Conservation (phyloP, 2,797 vertebrate genomes). For the Malacoraja senta region DNA sequence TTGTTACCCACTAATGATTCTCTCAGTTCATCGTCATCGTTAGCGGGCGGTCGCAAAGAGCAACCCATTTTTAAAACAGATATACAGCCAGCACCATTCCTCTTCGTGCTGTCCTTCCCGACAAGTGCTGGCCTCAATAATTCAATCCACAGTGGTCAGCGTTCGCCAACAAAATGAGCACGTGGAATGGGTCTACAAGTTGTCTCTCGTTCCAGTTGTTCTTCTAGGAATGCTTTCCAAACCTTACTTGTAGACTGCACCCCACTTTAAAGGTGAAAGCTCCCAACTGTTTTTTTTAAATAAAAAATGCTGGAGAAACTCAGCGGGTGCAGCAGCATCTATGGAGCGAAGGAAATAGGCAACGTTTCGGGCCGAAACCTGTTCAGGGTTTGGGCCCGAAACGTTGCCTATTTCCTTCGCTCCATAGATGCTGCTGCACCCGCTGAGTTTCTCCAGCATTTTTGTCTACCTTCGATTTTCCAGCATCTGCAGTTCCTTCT, state of each 20-base stretch:
- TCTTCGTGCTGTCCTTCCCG: conserved; percentile 42
- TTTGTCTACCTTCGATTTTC: too few relatives aligned
- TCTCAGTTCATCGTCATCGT: conserved; percentile 39
- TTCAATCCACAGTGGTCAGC: conserved; percentile 54
- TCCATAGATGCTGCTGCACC: too few relatives aligned
- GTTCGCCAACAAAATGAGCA: conserved; percentile 40
- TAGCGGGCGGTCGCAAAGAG: conserved; percentile 38
- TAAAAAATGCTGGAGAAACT: too few relatives aligned
- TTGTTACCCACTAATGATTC: conserved; percentile 47
- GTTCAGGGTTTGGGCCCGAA: too few relatives aligned
- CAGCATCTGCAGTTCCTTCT: too few relatives aligned
- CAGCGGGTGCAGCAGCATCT: too few relatives aligned
- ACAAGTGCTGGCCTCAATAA: conserved; percentile 37
- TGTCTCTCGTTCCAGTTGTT: background rate
- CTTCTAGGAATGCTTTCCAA: background rate
- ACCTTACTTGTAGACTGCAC: background rate
- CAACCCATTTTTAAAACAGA: conserved; percentile 36
- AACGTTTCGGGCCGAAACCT: too few relatives aligned
- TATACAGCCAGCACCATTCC: background rate
- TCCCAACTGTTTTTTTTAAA: too few relatives aligned
- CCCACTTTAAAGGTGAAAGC: too few relatives aligned
- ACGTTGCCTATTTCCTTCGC: too few relatives aligned
- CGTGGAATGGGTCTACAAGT: conserved; percentile 46
- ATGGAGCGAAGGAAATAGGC: too few relatives aligned
- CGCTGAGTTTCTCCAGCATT: too few relatives aligned